Percentiles rank a stretch among this genome's conserved stretches.
phyloP scores from a whole-genome alignment of 2,797 vertebrate species.

The Pangasius djambal region DNA sequence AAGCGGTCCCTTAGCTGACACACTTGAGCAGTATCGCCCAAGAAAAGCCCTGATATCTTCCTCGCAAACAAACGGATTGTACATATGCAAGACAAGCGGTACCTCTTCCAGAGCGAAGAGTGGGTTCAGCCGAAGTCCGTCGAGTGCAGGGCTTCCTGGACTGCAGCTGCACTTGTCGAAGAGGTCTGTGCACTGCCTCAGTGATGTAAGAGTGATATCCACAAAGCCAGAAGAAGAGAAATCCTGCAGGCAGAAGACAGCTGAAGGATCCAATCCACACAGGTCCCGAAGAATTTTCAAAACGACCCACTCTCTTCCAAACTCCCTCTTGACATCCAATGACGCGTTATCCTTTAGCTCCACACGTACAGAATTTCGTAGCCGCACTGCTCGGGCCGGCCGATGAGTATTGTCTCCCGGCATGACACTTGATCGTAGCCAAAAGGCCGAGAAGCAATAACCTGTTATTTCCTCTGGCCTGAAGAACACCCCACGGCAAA shows the following conservation, averaged over 20 bases:
- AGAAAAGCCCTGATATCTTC: neutral
- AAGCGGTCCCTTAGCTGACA: neutral
- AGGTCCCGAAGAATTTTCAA: neutral
- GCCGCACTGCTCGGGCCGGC: constrained; percentile 3
- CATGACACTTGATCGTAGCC: too few relatives aligned
- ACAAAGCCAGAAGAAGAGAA: neutral
- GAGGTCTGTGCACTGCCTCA: neutral
- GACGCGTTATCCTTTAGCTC: neutral
- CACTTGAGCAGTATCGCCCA: neutral
- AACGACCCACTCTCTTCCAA: neutral
- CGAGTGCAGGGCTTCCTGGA: neutral
- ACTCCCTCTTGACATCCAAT: neutral
- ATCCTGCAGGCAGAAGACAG: neutral
- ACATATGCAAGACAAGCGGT: neutral
- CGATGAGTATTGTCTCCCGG: too few relatives aligned
- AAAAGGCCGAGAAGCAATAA: too few relatives aligned
- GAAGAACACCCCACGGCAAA: too few relatives aligned
- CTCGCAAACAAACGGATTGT: neutral
- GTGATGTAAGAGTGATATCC: neutral
- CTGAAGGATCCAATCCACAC: neutral
- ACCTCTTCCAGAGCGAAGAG: neutral
- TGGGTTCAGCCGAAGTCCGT: rapidly evolving
- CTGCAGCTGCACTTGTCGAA: neutral
- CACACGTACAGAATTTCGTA: neutral
- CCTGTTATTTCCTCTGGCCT: too few relatives aligned